phyloP scores from a whole-genome alignment of 30 jellyfish, hydroid and myxozoan species.

The Hydractinia echinata region DNA sequence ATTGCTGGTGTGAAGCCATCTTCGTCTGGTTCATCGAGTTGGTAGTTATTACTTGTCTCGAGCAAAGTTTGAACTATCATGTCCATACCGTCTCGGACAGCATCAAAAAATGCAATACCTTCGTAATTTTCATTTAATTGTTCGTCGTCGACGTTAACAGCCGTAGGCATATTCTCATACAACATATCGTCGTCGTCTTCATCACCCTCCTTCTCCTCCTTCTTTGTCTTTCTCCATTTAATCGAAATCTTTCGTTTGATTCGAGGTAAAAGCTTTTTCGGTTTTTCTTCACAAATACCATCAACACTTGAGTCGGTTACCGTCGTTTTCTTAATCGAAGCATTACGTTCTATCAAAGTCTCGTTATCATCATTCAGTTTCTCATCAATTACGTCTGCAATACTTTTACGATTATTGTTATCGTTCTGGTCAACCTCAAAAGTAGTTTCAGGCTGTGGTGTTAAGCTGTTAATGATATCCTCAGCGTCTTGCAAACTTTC shows the following conservation, averaged over 20 bases:
- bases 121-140: slow-evolving; percentile 38
- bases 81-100: slow-evolving; percentile 48
- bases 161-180: slow-evolving; percentile 13
- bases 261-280: slow-evolving; percentile 31
- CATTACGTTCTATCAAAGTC: slow-evolving; percentile 23
- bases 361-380: slow-evolving; percentile 29
- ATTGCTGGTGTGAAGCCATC: slow-evolving; percentile 62
- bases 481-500: slow-evolving; percentile 13
- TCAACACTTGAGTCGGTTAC: neutral
- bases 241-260: slow-evolving; percentile 30
- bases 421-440: neutral
- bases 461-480: neutral
- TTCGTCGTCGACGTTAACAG: slow-evolving; percentile 39
- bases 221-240: slow-evolving; percentile 15
- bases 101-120: slow-evolving; percentile 45
- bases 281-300: slow-evolving; percentile 8
- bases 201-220: slow-evolving; percentile 10
- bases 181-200: slow-evolving; percentile 14
- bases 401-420: slow-evolving; percentile 30
- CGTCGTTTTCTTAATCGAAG: slow-evolving; percentile 14
- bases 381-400: slow-evolving; percentile 35
- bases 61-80: slow-evolving; percentile 50
- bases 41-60: slow-evolving; percentile 49
- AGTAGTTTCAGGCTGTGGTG: neutral
- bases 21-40: slow-evolving; percentile 40